Evolutionary conservation across 2,113 vertebrate genomes (phyloP).

Genomic region (Felis chaus): DNA sequence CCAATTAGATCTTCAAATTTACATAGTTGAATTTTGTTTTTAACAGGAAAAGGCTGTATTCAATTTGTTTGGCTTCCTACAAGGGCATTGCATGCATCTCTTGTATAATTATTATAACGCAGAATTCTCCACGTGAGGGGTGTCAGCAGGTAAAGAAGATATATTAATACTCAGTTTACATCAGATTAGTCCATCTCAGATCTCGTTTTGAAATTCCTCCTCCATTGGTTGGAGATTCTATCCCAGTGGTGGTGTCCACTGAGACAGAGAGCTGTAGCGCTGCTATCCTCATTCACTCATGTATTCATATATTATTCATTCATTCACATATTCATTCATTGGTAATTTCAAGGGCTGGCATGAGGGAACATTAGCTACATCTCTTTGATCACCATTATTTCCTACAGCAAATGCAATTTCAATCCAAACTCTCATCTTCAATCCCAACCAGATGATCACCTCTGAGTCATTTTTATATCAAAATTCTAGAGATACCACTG

Average conservation of each 20-base stretch:
- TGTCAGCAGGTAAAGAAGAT: background rate
- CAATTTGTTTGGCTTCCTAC: constrained; percentile 28
- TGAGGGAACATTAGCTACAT: background rate
- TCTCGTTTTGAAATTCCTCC: background rate
- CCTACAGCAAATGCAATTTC: background rate
- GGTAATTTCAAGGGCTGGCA: background rate
- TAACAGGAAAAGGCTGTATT: background rate
- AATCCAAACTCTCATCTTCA: background rate
- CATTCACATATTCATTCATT: background rate
- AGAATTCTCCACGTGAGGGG: background rate
- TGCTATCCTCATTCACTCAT: background rate
- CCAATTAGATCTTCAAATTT: background rate
- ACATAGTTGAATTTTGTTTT: background rate
- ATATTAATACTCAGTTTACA: background rate
- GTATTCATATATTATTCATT: background rate
- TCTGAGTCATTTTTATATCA: background rate
- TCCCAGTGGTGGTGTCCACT: background rate
- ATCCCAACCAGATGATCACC: background rate
- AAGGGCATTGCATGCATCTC: background rate
- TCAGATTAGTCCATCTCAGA: background rate
- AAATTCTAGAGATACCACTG: background rate
- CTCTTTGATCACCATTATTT: background rate
- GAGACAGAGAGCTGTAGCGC: background rate
- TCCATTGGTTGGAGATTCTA: background rate
- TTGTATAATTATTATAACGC: background rate